phyloP scores from a whole-genome alignment of 2,888 invertebrate genomes.

The Resseliella maxima region DNA sequence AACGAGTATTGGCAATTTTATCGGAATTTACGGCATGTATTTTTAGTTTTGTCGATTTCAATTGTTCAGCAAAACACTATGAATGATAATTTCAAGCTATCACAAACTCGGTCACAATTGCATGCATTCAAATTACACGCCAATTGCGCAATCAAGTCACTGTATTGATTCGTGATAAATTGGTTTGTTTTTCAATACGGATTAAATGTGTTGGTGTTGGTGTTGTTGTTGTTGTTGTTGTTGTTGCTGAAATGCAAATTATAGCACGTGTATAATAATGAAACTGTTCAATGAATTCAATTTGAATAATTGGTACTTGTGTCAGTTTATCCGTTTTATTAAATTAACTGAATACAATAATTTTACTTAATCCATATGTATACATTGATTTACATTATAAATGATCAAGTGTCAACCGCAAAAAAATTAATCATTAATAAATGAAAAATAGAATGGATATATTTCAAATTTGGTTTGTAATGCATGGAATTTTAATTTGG shows the following conservation, averaged over 20 bases:
- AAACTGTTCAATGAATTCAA: not conserved
- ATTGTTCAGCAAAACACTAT: too few relatives aligned
- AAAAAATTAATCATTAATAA: too few relatives aligned
- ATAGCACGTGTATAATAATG: not conserved
- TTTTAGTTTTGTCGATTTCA: too few relatives aligned
- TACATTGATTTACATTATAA: not conserved
- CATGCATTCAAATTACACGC: too few relatives aligned
- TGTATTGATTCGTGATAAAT: too few relatives aligned
- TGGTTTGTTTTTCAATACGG: too few relatives aligned
- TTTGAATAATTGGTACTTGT: slow-evolving; percentile 19
- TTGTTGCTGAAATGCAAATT: too few relatives aligned
- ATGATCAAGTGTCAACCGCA: not conserved
- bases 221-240: not conserved
- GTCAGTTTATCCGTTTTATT: not conserved
- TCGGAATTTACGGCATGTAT: too few relatives aligned
- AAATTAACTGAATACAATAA: slow-evolving; percentile 1
- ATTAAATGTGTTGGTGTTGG: not conserved
- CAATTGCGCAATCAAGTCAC: too few relatives aligned
- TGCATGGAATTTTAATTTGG: not conserved
- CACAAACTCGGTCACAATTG: too few relatives aligned
- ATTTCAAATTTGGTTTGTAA: slow-evolving; percentile 7
- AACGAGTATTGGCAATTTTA: too few relatives aligned
- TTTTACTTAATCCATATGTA: not conserved
- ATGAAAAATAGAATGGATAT: slow-evolving; percentile 14
- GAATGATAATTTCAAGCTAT: not conserved